Base-by-base conservation (phyloP, 2,797 vertebrate genomes). In the Leptodactylus fallax region DNA sequence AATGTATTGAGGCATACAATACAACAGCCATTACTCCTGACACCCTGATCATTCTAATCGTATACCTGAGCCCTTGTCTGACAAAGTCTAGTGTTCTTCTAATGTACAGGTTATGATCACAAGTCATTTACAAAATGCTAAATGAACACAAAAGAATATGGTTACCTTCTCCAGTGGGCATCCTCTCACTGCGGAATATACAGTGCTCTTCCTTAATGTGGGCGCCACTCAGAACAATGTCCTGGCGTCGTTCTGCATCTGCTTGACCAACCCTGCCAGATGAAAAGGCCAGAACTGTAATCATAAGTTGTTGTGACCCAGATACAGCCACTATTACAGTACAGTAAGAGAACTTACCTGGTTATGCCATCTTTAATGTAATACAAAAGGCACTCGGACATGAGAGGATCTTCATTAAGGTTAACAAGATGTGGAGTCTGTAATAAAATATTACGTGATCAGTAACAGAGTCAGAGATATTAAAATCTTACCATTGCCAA, bases 351-450 rank as follows among this genome's bases (percentile, higher is more conserved):
- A 10, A 23, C 90, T 93, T 94, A 99, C 98, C 98, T 98, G 84
- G 98, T 99, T 90, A 99, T 97, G 49, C 98, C 98, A 63, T 99
- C 98, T 96, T 99, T 99, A 94, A 99, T 99, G 93, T 99, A 99
- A 93, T 99, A 99, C 79, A 99, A 97, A 88, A 99, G 96, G 94
- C 98, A 99, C 92, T 99, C 98, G 0, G 98, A 99, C 98, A 99
- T 99, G 80, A 99, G 96, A 5, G 98, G 98, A 92, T 99, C 98
- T 94, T 99, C 98, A 49, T 99, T 99, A 91, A 99, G 95, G 93
- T 99, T 99, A 87, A 99, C 98, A 87, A 99, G 95, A 91, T 99
- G 98, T 90, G 98, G 98, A 72, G 98, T 99, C 98, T 99, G 92
- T 67, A 93, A 90, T 90, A 92, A 90, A 87, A 77, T 90, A 49